phyloP scores from a whole-genome alignment of 2,113 vertebrate species.

The Parus major region DNA sequence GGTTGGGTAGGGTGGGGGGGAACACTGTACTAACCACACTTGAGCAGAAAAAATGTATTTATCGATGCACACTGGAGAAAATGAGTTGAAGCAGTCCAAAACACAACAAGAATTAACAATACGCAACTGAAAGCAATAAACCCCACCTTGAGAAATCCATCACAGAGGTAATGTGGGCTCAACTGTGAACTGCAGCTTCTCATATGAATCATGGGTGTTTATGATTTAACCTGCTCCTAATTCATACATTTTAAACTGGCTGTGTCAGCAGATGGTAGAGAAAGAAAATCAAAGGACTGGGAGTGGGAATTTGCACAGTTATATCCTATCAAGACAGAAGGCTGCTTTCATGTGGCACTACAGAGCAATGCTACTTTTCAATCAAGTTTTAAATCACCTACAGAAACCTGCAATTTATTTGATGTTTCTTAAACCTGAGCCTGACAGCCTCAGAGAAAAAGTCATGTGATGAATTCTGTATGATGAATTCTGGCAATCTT shows the following conservation, averaged over 20 bases:
- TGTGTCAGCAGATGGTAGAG: neutral
- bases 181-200: neutral
- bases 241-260: neutral
- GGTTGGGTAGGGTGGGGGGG: neutral
- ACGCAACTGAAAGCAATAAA: neutral
- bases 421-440: neutral
- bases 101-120: neutral
- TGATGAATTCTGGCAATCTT: neutral
- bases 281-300: neutral
- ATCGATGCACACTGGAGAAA: neutral
- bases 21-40: neutral
- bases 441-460: neutral
- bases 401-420: neutral
- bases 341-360: neutral
- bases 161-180: neutral
- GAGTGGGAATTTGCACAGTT: neutral
- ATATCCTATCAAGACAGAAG: neutral
- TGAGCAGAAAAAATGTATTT: neutral
- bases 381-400: neutral
- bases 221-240: neutral
- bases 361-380: neutral
- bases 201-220: neutral
- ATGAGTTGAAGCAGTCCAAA: neutral
- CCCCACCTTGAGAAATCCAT: neutral
- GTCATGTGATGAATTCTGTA: neutral